phyloP scores from a whole-genome alignment of 2,888 invertebrate genomes.

The Sesia apiformis region DNA sequence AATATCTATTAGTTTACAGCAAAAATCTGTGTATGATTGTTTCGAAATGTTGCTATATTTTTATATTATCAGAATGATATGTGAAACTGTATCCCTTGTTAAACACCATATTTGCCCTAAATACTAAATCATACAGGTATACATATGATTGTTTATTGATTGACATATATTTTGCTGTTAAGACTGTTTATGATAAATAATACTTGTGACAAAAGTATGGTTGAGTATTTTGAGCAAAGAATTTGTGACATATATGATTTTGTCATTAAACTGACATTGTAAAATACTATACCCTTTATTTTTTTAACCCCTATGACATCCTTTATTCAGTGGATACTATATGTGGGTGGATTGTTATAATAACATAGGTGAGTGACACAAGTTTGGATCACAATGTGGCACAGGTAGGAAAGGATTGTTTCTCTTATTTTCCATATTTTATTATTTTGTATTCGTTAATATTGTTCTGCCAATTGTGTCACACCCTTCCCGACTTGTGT shows the following conservation, averaged over 20 bases:
- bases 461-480: conserved; percentile 48
- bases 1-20: no score
- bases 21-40: no score
- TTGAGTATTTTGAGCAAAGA: no score
- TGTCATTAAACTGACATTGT: not conserved
- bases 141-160: no score
- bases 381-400: conserved; percentile 69
- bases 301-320: not conserved
- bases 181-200: no score
- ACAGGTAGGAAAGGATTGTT: conserved; percentile 66
- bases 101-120: no score
- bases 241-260: not conserved
- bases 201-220: no score
- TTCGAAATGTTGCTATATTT: no score
- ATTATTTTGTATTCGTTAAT: conserved; percentile 15
- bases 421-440: conserved; percentile 10
- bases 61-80: no score
- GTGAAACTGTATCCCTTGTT: no score
- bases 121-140: no score
- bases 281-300: not conserved
- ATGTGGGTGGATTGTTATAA: conserved; percentile 20
- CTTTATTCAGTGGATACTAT: conserved; percentile 15
- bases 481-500: conserved; percentile 75
- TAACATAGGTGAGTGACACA: conserved; percentile 68
- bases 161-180: no score